Conservation (phyloP, 2,797 vertebrate genomes). For the Sciurus vulgaris region DNA sequence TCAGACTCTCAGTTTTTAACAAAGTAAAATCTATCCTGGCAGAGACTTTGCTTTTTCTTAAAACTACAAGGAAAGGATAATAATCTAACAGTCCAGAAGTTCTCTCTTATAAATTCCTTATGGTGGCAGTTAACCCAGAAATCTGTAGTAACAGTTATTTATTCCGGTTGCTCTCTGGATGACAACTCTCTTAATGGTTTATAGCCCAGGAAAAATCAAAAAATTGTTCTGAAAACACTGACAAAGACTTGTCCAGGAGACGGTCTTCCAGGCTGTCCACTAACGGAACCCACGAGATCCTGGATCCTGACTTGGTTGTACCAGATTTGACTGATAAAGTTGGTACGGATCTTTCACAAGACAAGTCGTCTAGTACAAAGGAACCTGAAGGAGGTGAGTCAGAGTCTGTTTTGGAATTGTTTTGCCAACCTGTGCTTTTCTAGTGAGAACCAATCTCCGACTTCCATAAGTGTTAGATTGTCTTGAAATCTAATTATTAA, state of each 20-base stretch:
- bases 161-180: slow-evolving; percentile 66
- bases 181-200: slow-evolving; percentile 78
- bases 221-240: slow-evolving; percentile 84
- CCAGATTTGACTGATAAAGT: slow-evolving; percentile 80
- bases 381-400: slow-evolving; percentile 87
- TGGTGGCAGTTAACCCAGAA: slow-evolving; percentile 17
- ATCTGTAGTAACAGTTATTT: slow-evolving; percentile 40
- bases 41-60: slow-evolving; percentile 46
- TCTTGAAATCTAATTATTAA: slow-evolving; percentile 60
- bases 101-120: slow-evolving; percentile 19
- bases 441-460: slow-evolving; percentile 4
- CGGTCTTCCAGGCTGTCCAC: slow-evolving; percentile 87
- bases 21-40: slow-evolving; percentile 45
- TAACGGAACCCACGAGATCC: slow-evolving; percentile 84
- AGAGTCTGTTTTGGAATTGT: neutral
- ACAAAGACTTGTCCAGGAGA: slow-evolving; percentile 87
- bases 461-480: slow-evolving; percentile 1
- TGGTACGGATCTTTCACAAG: slow-evolving; percentile 83
- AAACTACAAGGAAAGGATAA: slow-evolving; percentile 44
- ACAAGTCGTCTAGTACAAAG: slow-evolving; percentile 79
- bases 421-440: slow-evolving; percentile 31
- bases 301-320: slow-evolving; percentile 79
- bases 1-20: slow-evolving; percentile 33
- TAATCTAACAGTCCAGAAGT: slow-evolving; percentile 34
- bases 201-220: slow-evolving; percentile 89